These are phyloP conservation scores for Diacarnus erythraeanus DNA, from an alignment of 37 sponge, comb jelly and placozoan genomes.

Conservation along the genomic window DNA sequence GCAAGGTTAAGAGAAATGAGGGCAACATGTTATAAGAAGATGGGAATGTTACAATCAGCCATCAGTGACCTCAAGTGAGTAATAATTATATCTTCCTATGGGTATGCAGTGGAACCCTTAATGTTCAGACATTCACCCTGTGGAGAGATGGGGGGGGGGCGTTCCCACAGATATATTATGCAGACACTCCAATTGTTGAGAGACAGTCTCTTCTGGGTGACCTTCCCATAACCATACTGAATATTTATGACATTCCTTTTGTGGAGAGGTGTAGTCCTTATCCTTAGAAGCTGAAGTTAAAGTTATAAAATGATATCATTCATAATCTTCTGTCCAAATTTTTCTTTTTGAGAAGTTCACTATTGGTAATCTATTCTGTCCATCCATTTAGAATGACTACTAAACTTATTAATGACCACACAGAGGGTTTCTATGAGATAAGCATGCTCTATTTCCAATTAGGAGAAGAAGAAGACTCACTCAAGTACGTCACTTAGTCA, in stretches of 20 bases:
- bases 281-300: no score
- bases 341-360: no score
- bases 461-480: constrained; percentile 91
- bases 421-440: constrained; percentile 77
- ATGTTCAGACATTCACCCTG: no score
- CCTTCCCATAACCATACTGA: no score
- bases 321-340: no score
- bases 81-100: neutral
- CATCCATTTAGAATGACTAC: constrained; percentile 64
- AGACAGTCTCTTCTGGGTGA: no score
- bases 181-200: no score
- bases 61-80: constrained; percentile 85
- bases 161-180: no score
- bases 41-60: constrained; percentile 72
- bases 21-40: constrained; percentile 68
- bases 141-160: no score
- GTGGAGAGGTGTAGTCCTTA: no score
- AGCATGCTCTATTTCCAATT: constrained; percentile 78
- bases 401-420: constrained; percentile 89
- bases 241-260: no score
- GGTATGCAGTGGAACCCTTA: neutral
- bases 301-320: no score
- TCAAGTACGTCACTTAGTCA: constrained; percentile 80
- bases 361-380: neutral
- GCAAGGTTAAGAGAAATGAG: constrained; percentile 61